Conservation (phyloP, 2,113 vertebrate species). For the Hucho hucho region DNA sequence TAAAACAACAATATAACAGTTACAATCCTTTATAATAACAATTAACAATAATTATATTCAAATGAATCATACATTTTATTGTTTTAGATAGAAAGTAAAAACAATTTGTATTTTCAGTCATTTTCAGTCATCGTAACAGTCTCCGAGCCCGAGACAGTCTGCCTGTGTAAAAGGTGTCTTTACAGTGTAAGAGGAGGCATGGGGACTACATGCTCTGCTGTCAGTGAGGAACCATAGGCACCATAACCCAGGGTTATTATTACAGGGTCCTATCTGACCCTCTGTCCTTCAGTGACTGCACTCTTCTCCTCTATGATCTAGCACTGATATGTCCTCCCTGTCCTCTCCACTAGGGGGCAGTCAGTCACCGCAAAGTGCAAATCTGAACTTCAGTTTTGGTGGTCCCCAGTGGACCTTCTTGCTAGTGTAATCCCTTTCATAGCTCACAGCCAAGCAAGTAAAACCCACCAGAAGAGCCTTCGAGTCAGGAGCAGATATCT, state of each 20-base stretch:
- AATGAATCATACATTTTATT: constrained; percentile 44
- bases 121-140: constrained; percentile 34
- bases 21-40: constrained; percentile 50
- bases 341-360: constrained; percentile 46
- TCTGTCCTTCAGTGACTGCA: constrained; percentile 21
- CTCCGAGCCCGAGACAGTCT: constrained; percentile 24
- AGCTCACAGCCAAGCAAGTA: constrained; percentile 1
- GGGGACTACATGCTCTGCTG: constrained; percentile 48
- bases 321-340: constrained; percentile 12
- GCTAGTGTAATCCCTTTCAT: constrained; percentile 20
- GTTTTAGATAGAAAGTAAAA: constrained; percentile 27
- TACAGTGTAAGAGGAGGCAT: constrained; percentile 62
- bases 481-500: neutral
- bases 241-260: constrained; percentile 23
- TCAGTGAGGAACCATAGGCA: constrained; percentile 48
- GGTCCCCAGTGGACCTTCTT: constrained; percentile 40
- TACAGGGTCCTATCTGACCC: constrained; percentile 14
- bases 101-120: constrained; percentile 30
- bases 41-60: constrained; percentile 45
- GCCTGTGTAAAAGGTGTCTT: constrained; percentile 35
- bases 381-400: constrained; percentile 17
- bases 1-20: constrained; percentile 49
- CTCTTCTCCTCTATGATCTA: too few species aligned
- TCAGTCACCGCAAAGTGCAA: constrained; percentile 48
- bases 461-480: neutral